Percentiles rank a stretch among this genome's conserved stretches.
Conservation (phyloP, 2,888 invertebrate species). For the Chymomyza caudatula region DNA sequence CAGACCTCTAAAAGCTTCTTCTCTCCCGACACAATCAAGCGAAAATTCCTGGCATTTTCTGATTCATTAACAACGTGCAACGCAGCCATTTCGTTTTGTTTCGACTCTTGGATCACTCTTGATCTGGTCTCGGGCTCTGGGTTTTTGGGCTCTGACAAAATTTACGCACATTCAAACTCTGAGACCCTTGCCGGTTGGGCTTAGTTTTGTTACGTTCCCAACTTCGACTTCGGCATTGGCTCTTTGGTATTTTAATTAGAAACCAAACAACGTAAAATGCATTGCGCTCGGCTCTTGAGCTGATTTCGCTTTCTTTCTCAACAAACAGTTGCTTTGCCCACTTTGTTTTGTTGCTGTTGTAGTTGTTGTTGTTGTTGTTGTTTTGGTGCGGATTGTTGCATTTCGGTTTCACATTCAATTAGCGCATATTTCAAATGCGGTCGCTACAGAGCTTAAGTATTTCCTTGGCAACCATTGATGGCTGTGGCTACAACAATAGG, state of each 20-base stretch:
- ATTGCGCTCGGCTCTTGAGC: constrained; percentile 45
- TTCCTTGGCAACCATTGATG: background rate
- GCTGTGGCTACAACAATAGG: background rate
- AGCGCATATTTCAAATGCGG: constrained; percentile 62
- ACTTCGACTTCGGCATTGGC: constrained; percentile 9
- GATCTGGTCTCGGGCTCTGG: constrained; percentile 1
- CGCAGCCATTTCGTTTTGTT: constrained; percentile 63
- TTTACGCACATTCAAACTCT: constrained; percentile 32
- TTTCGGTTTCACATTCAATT: constrained; percentile 66
- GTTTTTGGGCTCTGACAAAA: constrained; percentile 34
- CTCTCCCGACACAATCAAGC: constrained; percentile 55
- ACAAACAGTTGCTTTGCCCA: constrained; percentile 8
- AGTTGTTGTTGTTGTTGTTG: constrained; percentile 28
- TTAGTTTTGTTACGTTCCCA: background rate
- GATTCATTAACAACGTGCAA: constrained; percentile 66
- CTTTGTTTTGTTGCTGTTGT: background rate
- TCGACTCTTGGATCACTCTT: constrained; percentile 9
- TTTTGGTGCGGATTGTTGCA: constrained; percentile 17
- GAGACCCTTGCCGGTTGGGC: constrained; percentile 17
- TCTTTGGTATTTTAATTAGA: constrained; percentile 69
- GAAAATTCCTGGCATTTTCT: constrained; percentile 68
- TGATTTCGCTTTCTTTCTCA: constrained; percentile 48
- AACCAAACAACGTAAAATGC: constrained; percentile 67
- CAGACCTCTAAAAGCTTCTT: constrained; percentile 17
- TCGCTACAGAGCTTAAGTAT: constrained; percentile 21